A percentile compares a stretch with the other conserved stretches of the same genome.
Evolutionary conservation across 2,113 vertebrate genomes (phyloP).

Genomic region (Cephalopholis sonnerati): DNA sequence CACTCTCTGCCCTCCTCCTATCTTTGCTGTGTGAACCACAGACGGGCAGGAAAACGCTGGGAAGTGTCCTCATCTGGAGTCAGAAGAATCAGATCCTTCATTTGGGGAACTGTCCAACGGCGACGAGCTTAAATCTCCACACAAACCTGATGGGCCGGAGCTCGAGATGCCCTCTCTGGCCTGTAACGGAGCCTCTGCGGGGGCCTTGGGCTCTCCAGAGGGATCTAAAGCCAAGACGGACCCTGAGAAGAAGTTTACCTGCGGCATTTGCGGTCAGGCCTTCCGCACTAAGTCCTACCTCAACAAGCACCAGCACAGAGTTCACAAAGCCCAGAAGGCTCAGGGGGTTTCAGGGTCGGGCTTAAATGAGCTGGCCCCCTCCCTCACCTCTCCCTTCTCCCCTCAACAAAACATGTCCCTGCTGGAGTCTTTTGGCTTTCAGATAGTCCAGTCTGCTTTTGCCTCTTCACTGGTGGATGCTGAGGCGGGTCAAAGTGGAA

Average conservation of each 20-base stretch:
- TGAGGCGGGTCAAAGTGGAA: constrained; percentile 92
- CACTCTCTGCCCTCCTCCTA: neutral
- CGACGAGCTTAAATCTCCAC: constrained; percentile 93
- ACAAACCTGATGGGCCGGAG: constrained; percentile 91
- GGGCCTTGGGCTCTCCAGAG: constrained; percentile 79
- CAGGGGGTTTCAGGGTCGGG: constrained; percentile 71
- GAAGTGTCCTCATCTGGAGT: constrained; percentile 97
- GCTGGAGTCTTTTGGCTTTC: constrained; percentile 98
- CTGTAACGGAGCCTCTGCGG: constrained; percentile 87
- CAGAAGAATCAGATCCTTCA: constrained; percentile 94
- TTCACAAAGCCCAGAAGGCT: constrained; percentile 91
- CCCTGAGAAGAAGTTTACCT: constrained; percentile 95
- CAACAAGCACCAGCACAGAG: constrained; percentile 99
- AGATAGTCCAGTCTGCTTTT: constrained; percentile 99
- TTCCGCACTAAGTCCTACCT: constrained; percentile 99
- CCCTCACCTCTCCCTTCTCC: constrained; percentile 94
- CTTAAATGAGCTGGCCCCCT: constrained; percentile 89
- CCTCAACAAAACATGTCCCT: constrained; percentile 99
- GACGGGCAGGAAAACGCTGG: constrained; percentile 89
- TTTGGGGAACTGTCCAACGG: constrained; percentile 94
- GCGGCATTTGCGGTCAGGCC: constrained; percentile 94
- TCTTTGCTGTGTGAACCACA: constrained; percentile 63
- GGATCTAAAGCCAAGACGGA: constrained; percentile 93
- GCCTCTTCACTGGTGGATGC: constrained; percentile 96
- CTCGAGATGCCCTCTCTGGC: constrained; percentile 85